Conservation (phyloP, 2,113 vertebrate genomes). For the Amazona vittata region DNA sequence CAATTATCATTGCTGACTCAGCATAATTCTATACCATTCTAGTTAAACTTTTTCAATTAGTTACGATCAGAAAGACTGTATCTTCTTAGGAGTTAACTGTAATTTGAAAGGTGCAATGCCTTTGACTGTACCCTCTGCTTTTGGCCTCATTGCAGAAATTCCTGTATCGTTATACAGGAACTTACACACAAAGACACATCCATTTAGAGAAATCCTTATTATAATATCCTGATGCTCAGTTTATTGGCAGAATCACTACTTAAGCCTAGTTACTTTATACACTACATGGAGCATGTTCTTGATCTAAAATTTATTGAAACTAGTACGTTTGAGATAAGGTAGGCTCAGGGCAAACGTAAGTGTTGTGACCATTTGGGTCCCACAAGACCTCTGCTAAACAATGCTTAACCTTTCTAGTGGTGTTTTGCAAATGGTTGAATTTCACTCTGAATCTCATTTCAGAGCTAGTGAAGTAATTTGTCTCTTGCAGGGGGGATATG, state of each 20-base stretch:
- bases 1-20: neutral
- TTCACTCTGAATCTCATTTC: neutral
- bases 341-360: neutral
- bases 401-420: neutral
- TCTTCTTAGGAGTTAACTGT: neutral
- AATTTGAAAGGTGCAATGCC: neutral
- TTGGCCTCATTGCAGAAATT: neutral
- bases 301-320: neutral
- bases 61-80: neutral
- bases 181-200: neutral
- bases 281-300: rapidly evolving
- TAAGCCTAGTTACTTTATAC: neutral
- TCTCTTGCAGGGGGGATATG: neutral
- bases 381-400: neutral
- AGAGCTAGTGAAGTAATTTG: neutral
- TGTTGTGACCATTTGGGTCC: neutral
- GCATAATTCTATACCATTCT: neutral
- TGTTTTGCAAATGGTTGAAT: neutral
- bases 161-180: neutral
- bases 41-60: neutral
- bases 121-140: neutral
- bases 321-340: neutral
- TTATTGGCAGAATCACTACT: neutral
- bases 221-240: neutral
- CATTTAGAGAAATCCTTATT: neutral